These are phyloP conservation scores for Rhinolophus sinicus DNA, from an alignment of 2,113 vertebrate genomes.

Conservation along the genomic window DNA sequence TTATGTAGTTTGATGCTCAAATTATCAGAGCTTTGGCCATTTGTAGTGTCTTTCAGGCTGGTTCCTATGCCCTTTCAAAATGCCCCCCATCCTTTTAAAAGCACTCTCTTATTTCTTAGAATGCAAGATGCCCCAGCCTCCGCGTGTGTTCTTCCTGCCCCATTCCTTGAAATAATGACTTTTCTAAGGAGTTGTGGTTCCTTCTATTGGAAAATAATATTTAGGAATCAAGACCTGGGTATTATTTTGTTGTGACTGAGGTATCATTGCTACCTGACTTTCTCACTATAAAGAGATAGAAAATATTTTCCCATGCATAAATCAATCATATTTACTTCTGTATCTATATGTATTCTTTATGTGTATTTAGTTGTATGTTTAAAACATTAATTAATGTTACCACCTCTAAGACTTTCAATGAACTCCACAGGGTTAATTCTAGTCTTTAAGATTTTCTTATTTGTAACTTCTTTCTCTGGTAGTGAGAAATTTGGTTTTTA, in stretches of 20 bases:
- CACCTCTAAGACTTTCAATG: background rate
- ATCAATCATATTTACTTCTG: background rate
- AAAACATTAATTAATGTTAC: background rate
- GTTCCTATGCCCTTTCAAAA: background rate
- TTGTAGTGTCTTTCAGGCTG: background rate
- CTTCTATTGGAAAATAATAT: background rate
- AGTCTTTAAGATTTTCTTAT: background rate
- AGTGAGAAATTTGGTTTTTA: background rate
- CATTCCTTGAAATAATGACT: background rate
- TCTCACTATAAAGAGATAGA: background rate
- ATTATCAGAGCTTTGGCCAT: background rate
- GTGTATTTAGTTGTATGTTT: background rate
- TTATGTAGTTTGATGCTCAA: background rate
- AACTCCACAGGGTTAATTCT: background rate
- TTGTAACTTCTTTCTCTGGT: background rate
- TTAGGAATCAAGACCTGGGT: background rate
- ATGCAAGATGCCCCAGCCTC: background rate
- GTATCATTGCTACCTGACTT: background rate
- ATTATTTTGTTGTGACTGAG: background rate
- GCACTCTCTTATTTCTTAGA: background rate
- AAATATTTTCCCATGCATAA: background rate
- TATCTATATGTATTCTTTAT: background rate
- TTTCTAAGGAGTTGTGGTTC: background rate
- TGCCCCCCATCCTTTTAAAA: background rate
- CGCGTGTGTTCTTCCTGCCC: background rate